A percentile compares a stretch with the other conserved stretches of the same genome.
Evolutionary conservation across 2,888 invertebrate species (phyloP).

Genomic region (Metopia argyrocephala): DNA sequence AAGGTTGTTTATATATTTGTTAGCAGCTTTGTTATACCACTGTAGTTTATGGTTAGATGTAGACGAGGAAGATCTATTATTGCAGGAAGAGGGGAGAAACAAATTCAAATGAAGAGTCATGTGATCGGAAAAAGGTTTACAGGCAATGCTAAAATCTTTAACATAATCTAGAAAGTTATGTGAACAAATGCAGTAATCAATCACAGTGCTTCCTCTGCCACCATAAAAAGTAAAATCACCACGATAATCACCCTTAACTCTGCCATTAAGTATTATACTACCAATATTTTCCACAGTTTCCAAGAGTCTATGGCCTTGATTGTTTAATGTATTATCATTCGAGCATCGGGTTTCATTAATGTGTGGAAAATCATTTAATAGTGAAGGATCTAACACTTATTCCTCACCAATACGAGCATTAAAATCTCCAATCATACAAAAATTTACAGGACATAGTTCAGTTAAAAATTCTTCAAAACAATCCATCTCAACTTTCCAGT

Average conservation of each 20-base stretch:
- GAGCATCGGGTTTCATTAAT: background rate
- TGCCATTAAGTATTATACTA: constrained; percentile 20
- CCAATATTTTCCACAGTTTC: constrained; percentile 13
- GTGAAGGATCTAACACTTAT: constrained; percentile 7
- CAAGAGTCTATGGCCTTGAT: background rate
- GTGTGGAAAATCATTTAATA: background rate
- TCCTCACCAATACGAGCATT: constrained; percentile 22
- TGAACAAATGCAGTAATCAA: constrained; percentile 13
- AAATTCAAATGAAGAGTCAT: constrained; percentile 11
- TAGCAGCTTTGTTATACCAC: background rate
- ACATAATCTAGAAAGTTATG: constrained; percentile 1
- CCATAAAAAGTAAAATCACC: constrained; percentile 24
- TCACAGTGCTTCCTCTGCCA: constrained; percentile 12
- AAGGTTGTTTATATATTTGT: background rate
- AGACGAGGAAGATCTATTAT: background rate
- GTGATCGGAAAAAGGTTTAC: background rate
- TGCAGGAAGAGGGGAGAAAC: background rate
- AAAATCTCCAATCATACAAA: constrained; percentile 27
- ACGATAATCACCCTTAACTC: background rate
- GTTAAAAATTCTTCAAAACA: constrained; percentile 18
- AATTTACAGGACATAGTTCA: background rate
- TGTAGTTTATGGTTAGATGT: background rate
- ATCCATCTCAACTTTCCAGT: constrained; percentile 21
- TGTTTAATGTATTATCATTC: background rate
- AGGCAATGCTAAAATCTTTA: constrained; percentile 1